phyloP scores from a whole-genome alignment of 2,888 invertebrate species.

The Rhodophaea formosa region DNA sequence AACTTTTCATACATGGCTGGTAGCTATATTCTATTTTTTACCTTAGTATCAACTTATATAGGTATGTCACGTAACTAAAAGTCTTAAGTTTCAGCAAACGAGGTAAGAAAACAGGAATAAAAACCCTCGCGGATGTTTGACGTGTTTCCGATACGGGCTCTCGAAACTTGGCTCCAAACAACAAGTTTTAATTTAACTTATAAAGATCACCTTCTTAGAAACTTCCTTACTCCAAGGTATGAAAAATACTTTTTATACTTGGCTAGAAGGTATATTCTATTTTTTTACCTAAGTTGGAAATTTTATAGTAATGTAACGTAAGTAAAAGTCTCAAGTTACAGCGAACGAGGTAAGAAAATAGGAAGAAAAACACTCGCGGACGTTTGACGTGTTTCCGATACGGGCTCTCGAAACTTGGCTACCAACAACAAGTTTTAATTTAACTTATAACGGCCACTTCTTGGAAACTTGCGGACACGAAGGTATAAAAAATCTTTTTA shows the following conservation, averaged over 20 bases:
- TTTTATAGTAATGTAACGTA: background rate
- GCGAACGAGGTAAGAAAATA: slow-evolving; percentile 37
- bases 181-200: background rate
- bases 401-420: slow-evolving; percentile 27
- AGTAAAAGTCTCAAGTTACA: slow-evolving; percentile 19
- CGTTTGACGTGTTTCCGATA: slow-evolving; percentile 60
- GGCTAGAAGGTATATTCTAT: too few relatives aligned
- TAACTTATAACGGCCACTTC: background rate
- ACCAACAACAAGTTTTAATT: background rate
- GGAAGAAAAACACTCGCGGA: slow-evolving; percentile 45
- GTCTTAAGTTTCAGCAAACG: slow-evolving; percentile 19
- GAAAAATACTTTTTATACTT: too few relatives aligned
- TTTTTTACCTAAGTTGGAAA: background rate
- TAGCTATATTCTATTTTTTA: too few relatives aligned
- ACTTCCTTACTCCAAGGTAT: too few relatives aligned
- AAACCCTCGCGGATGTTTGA: slow-evolving; percentile 48
- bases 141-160: slow-evolving; percentile 53
- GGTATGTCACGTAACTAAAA: background rate
- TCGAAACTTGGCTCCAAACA: slow-evolving; percentile 18
- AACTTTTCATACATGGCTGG: too few relatives aligned
- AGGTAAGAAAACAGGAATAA: slow-evolving; percentile 46
- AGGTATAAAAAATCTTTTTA: too few relatives aligned
- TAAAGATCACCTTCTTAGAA: background rate
- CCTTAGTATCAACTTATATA: background rate
- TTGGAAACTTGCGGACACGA: too few relatives aligned